A percentile compares a stretch with the other conserved stretches of the same genome.
Conservation (phyloP, 2,797 vertebrate genomes). For the Sebastes miniatus region DNA sequence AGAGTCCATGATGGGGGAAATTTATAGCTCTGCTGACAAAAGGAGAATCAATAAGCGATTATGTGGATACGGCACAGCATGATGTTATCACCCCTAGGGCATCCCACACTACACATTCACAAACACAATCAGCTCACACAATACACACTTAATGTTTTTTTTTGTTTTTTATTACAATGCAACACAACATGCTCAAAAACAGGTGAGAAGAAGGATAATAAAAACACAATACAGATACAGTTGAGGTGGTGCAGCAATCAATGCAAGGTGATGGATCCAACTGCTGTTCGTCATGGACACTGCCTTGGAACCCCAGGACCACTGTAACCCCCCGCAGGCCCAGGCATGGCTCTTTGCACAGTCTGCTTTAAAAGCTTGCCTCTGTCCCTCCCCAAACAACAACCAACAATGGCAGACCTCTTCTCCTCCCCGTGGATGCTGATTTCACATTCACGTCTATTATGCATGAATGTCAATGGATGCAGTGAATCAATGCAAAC, state of each 20-base stretch:
- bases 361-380: constrained; percentile 24
- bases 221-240: constrained; percentile 25
- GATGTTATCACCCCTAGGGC: constrained; percentile 60
- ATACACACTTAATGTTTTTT: neutral
- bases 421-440: constrained; percentile 30
- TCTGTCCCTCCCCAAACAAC: neutral
- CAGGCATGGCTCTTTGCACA: constrained; percentile 4
- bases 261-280: constrained; percentile 46
- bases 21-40: constrained; percentile 64
- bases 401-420: constrained; percentile 41
- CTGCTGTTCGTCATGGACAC: constrained; percentile 34
- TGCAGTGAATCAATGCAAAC: constrained; percentile 70
- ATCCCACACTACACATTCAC: constrained; percentile 26
- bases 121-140: constrained; percentile 32
- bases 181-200: neutral
- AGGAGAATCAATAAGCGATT: constrained; percentile 69
- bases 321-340: neutral
- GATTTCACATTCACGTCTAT: constrained; percentile 69
- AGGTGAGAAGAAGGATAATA: constrained; percentile 33
- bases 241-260: constrained; percentile 26
- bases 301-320: constrained; percentile 26
- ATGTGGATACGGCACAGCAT: constrained; percentile 52
- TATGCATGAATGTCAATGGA: constrained; percentile 79
- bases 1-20: constrained; percentile 44
- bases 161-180: neutral